A percentile compares a stretch with the other conserved stretches of the same genome.
Evolutionary conservation across 2,113 vertebrate genomes (phyloP).

Genomic region (Rhinoptilus africanus): DNA sequence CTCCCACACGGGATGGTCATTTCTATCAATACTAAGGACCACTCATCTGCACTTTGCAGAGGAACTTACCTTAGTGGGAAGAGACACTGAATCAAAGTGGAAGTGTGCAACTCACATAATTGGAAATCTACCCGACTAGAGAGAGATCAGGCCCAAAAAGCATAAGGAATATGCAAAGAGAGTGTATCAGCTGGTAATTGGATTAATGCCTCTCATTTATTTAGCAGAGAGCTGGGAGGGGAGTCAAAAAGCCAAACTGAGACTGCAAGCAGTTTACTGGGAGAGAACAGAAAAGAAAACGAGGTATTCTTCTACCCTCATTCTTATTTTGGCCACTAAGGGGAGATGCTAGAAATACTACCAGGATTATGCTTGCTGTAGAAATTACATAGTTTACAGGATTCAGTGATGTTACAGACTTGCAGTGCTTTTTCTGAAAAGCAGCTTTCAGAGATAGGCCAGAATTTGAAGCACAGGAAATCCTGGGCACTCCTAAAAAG

Average conservation of each 20-base stretch:
- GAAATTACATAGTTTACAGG: neutral
- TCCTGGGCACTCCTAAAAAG: neutral
- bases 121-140: neutral
- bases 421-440: neutral
- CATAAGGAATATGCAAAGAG: neutral
- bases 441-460: neutral
- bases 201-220: neutral
- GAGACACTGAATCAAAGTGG: neutral
- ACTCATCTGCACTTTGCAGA: neutral
- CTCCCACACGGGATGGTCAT: neutral
- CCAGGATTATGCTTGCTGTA: neutral
- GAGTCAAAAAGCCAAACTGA: neutral
- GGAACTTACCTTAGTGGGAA: neutral
- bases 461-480: neutral
- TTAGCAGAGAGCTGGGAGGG: neutral
- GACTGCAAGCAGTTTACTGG: neutral
- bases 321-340: neutral
- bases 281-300: neutral
- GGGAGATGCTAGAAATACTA: neutral
- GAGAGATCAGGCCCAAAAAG: neutral
- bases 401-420: neutral
- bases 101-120: neutral
- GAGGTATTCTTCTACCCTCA: neutral
- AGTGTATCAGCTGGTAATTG: neutral
- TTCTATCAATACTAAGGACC: neutral